These are phyloP conservation scores for Thalpophila matura DNA, from an alignment of 2,888 invertebrate species.

Conservation along the genomic window DNA sequence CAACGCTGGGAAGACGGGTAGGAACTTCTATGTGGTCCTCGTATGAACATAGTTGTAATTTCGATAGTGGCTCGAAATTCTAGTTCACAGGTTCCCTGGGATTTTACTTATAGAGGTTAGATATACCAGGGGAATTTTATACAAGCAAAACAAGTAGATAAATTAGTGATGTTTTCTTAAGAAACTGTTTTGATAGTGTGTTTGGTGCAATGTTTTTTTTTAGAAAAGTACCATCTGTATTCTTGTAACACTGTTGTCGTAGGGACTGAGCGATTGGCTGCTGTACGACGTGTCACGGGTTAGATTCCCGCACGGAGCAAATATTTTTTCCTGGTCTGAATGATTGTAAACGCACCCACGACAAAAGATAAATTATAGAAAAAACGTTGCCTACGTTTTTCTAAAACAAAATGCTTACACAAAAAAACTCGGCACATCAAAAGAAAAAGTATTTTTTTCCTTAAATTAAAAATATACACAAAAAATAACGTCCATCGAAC, in stretches of 20 bases:
- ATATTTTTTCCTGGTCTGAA: no score
- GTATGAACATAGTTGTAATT: background rate
- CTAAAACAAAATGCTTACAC: background rate
- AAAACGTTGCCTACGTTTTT: no score
- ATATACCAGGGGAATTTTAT: background rate
- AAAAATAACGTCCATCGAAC: slow-evolving; percentile 15
- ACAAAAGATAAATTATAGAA: no score
- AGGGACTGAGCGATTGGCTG: no score
- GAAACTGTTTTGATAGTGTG: background rate
- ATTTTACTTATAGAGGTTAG: slow-evolving; percentile 4
- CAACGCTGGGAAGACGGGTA: slow-evolving; percentile 3
- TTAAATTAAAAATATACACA: background rate
- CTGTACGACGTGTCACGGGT: no score
- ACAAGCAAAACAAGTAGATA: background rate
- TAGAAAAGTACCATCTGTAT: background rate
- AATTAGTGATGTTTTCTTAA: background rate
- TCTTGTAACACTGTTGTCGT: no score
- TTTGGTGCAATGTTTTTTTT: background rate
- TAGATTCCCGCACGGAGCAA: no score
- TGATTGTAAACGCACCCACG: no score
- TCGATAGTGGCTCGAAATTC: background rate
- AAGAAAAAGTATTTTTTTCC: background rate
- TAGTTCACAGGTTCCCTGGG: background rate
- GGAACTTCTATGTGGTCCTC: slow-evolving; percentile 23
- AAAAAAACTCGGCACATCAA: background rate